Conservation (phyloP, 2,888 invertebrate genomes). For the Tinea semifulvella region DNA sequence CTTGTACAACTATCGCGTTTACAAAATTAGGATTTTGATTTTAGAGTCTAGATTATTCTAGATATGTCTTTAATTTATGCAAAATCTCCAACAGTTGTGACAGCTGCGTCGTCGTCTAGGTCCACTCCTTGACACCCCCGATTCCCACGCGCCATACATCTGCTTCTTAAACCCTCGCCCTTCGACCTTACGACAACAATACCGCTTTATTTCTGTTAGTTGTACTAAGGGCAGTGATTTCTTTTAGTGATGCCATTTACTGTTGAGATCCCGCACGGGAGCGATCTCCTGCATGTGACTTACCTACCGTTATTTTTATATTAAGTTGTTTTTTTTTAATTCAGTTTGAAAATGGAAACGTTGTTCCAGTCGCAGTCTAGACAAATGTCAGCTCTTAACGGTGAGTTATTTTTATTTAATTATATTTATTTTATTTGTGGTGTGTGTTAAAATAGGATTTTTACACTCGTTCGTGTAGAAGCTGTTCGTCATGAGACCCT, state of each 20-base stretch:
- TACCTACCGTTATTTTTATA: neutral
- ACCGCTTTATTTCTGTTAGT: slow-evolving; percentile 30
- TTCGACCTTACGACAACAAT: slow-evolving; percentile 23
- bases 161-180: slow-evolving; percentile 29
- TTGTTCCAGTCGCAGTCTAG: slow-evolving; percentile 1
- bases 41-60: no score
- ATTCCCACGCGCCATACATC: slow-evolving; percentile 42
- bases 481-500: no score
- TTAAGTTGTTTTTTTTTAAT: slow-evolving; percentile 5
- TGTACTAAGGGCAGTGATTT: slow-evolving; percentile 32
- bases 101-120: slow-evolving; percentile 7
- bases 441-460: neutral
- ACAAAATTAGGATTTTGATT: no score
- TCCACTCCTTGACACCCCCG: slow-evolving; percentile 27
- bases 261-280: slow-evolving; percentile 25
- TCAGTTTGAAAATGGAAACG: slow-evolving; percentile 3
- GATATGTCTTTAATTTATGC: no score
- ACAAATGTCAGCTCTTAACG: neutral
- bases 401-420: neutral
- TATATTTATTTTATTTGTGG: neutral
- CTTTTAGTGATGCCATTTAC: slow-evolving; percentile 33
- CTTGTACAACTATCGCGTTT: no score
- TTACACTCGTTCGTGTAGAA: no score
- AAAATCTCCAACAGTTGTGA: neutral
- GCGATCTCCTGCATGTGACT: neutral